Percentiles rank a stretch among this genome's conserved stretches.
phyloP scores from a whole-genome alignment of 2,888 invertebrate species.

The Pardosa pseudoannulata region DNA sequence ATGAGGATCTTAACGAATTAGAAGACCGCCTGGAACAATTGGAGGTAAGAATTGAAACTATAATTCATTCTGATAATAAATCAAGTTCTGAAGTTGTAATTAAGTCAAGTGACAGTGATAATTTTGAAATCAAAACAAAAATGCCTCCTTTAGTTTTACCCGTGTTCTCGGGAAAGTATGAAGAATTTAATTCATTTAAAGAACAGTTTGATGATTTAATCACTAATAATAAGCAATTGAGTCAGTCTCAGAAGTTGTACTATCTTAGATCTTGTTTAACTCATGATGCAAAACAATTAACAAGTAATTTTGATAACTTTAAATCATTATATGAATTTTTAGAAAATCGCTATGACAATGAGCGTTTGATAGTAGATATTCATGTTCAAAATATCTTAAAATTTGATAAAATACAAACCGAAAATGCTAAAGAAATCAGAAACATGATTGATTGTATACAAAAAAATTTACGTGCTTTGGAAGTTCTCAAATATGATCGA shows the following conservation, averaged over 20 bases:
- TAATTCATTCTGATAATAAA: no score
- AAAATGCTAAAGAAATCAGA: slow-evolving; percentile 8
- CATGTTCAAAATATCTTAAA: slow-evolving; percentile 1
- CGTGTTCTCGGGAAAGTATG: background rate
- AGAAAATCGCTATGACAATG: background rate
- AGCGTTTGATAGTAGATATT: slow-evolving; percentile 7
- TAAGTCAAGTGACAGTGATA: background rate
- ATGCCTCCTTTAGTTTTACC: no score
- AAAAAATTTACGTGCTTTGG: background rate
- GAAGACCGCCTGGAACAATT: no score
- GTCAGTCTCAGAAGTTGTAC: background rate
- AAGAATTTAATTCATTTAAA: slow-evolving; percentile 4
- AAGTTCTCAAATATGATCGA: background rate
- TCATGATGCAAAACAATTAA: slow-evolving; percentile 5
- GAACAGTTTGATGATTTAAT: slow-evolving; percentile 4
- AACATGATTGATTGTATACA: slow-evolving; percentile 5
- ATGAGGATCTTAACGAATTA: no score
- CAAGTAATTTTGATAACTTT: background rate
- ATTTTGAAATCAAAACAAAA: background rate
- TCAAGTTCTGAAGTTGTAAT: no score
- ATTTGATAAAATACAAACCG: slow-evolving; percentile 3
- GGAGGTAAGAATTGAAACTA: no score
- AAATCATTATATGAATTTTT: slow-evolving; percentile 1
- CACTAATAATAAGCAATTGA: background rate
- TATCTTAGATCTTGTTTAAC: slow-evolving; percentile 5